Percentiles rank a stretch among this genome's conserved stretches.
These are phyloP conservation scores for Acropora yongei DNA, from an alignment of 64 coral and sea anemone genomes.

Conservation along the genomic window DNA sequence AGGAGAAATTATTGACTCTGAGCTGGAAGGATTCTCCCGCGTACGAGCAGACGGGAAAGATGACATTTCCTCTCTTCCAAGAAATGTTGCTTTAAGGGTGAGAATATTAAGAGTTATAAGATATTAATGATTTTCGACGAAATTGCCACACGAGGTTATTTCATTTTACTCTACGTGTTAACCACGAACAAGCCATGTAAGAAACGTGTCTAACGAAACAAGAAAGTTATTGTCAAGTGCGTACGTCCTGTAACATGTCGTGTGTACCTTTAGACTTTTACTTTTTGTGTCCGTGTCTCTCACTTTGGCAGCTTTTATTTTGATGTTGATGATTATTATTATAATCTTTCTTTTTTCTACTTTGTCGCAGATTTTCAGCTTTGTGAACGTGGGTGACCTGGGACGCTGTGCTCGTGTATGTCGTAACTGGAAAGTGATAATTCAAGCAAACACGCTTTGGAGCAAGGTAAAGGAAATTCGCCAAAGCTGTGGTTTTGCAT, in stretches of 20 bases:
- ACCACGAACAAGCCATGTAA: no score
- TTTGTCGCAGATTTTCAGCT: slow-evolving; percentile 81
- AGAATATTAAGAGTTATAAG: neutral
- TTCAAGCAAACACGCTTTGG: slow-evolving; percentile 95
- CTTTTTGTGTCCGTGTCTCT: no score
- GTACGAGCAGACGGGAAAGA: slow-evolving; percentile 51
- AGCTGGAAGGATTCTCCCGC: slow-evolving; percentile 42
- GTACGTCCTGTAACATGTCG: no score
- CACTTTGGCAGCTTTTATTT: no score
- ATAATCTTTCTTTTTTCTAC: neutral
- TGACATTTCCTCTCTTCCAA: slow-evolving; percentile 75
- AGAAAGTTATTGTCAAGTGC: no score
- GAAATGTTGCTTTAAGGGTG: slow-evolving; percentile 76
- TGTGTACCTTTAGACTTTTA: no score
- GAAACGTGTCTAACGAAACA: no score
- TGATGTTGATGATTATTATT: no score
- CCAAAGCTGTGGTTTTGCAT: no score
- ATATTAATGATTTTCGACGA: no score
- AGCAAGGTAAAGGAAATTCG: slow-evolving; percentile 74
- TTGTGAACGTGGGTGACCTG: slow-evolving; percentile 89
- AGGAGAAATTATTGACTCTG: slow-evolving; percentile 76
- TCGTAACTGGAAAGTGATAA: slow-evolving; percentile 89
- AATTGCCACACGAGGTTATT: no score
- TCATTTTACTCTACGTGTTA: no score
- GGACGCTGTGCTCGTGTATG: slow-evolving; percentile 89